Conservation (phyloP, 1,140 invertebrate genomes). For the Eulimnadia texana region DNA sequence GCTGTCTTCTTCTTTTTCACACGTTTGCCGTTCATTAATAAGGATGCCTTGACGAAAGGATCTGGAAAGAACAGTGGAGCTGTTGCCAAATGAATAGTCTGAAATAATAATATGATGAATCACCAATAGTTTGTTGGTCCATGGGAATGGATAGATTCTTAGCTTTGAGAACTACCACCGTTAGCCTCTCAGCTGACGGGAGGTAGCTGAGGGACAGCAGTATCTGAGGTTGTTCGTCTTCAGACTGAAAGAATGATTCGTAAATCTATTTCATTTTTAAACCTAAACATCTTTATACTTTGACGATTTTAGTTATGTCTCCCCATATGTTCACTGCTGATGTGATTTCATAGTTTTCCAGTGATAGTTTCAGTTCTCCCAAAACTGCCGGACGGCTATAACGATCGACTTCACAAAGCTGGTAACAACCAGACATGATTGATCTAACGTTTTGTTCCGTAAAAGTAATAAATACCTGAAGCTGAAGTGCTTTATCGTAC, state of each 20-base stretch:
- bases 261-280: too few relatives aligned
- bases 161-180: constrained; percentile 66
- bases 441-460: too few relatives aligned
- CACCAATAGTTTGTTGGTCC: constrained; percentile 45
- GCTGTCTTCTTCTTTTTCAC: constrained; percentile 87
- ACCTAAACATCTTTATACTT: too few relatives aligned
- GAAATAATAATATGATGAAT: constrained; percentile 25
- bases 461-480: too few relatives aligned
- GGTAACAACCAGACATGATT: too few relatives aligned
- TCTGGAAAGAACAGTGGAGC: constrained; percentile 38
- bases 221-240: constrained; percentile 43
- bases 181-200: constrained; percentile 68
- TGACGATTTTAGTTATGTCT: background rate
- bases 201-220: constrained; percentile 69
- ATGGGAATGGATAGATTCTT: constrained; percentile 55
- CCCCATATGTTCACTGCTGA: constrained; percentile 11
- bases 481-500: constrained; percentile 50
- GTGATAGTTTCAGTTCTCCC: constrained; percentile 7
- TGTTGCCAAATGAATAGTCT: background rate
- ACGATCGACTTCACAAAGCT: constrained; percentile 14
- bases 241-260: background rate
- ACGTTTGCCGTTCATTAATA: constrained; percentile 66
- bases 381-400: constrained; percentile 7
- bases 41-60: constrained; percentile 81
- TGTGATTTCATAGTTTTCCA: constrained; percentile 2